phyloP scores from a whole-genome alignment of 1,140 invertebrate species.

The Tenebrio molitor region DNA sequence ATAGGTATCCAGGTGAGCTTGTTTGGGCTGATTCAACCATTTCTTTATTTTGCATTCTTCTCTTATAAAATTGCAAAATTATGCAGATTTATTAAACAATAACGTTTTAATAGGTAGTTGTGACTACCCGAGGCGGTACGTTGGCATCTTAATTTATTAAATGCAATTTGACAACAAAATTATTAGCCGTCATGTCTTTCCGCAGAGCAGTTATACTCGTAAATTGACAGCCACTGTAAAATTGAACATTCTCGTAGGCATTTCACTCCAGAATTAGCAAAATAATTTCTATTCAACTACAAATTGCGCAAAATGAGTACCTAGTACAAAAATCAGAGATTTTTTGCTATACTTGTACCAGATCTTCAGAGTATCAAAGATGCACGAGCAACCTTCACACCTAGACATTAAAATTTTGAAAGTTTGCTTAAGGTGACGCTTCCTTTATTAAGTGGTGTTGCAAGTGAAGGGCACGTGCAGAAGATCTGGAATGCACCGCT shows the following conservation, averaged over 20 bases:
- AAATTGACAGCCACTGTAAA: neutral
- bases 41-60: neutral
- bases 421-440: conserved; percentile 25
- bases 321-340: no score
- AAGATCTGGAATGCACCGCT: neutral
- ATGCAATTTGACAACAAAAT: conserved; percentile 2
- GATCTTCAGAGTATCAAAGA: conserved; percentile 5
- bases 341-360: no score
- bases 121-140: neutral
- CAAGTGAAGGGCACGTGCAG: conserved; percentile 15
- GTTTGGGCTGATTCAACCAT: neutral
- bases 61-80: neutral
- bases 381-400: conserved; percentile 12
- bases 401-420: conserved; percentile 12
- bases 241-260: neutral
- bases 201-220: no score
- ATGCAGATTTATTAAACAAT: neutral
- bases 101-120: neutral
- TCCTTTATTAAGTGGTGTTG: conserved; percentile 11
- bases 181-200: neutral
- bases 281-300: no score
- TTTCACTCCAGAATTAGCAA: neutral
- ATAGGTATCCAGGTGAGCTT: neutral
- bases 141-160: conserved; percentile 8
- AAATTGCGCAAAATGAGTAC: no score